These are phyloP conservation scores for Epinotia nisella DNA, from an alignment of 2,888 invertebrate genomes.

Conservation along the genomic window DNA sequence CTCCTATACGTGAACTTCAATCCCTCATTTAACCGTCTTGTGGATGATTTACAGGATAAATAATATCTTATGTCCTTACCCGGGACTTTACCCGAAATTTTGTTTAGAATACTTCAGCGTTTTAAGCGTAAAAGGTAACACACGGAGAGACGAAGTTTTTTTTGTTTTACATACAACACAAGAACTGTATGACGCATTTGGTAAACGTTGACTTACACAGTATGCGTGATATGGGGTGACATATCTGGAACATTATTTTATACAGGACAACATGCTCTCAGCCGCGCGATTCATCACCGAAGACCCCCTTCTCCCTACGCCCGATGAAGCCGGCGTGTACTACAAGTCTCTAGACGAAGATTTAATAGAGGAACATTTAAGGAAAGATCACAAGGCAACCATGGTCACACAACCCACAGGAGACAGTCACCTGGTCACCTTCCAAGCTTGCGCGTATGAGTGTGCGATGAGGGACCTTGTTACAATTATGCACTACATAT, in stretches of 20 bases:
- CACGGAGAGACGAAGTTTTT: too few species aligned
- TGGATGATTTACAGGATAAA: not conserved
- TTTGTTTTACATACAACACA: too few species aligned
- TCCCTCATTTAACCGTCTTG: not conserved
- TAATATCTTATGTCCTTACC: not conserved
- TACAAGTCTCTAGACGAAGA: constrained; percentile 59
- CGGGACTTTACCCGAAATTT: not conserved
- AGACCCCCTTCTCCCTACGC: constrained; percentile 60
- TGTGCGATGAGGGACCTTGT: constrained; percentile 68
- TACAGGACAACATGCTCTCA: constrained; percentile 74
- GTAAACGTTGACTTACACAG: not conserved
- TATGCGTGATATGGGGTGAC: too few species aligned
- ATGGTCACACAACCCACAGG: not conserved
- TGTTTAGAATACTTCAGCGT: too few species aligned
- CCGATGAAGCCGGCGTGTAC: constrained; percentile 61
- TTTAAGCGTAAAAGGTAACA: not conserved
- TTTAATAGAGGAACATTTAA: not conserved
- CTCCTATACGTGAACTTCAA: not conserved
- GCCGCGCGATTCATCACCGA: constrained; percentile 64
- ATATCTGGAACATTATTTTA: not conserved
- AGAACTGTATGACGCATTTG: not conserved
- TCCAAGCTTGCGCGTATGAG: constrained; percentile 59
- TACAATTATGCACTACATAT: constrained; percentile 78
- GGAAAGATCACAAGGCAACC: not conserved
- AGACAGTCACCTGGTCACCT: constrained; percentile 56